A percentile compares a stretch with the other conserved stretches of the same genome.
Evolutionary conservation across 2,113 vertebrate genomes (phyloP).

Genomic region (Poecile atricapillus): DNA sequence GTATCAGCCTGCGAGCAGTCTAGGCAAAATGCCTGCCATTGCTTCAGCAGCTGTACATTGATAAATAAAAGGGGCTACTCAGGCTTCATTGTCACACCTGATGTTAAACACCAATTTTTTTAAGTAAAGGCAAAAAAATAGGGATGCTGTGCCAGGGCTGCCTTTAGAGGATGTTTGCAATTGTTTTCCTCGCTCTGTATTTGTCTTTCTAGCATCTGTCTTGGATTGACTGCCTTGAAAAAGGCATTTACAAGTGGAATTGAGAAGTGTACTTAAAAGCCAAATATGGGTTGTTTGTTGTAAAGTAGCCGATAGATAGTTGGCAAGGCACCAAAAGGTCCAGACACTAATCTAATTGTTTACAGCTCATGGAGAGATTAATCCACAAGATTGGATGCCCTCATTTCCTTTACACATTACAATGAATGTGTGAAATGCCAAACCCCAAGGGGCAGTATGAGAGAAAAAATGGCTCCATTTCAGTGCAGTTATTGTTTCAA

Average conservation of each 20-base stretch:
- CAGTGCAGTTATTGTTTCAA: conserved; percentile 37
- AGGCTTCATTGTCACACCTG: neutral
- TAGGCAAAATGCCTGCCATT: neutral
- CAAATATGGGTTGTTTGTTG: conserved; percentile 17
- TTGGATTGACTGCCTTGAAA: conserved; percentile 28
- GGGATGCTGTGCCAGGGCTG: neutral
- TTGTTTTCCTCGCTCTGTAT: neutral
- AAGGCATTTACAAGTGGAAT: conserved; percentile 5
- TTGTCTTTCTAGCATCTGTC: conserved; percentile 36
- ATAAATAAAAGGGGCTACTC: neutral
- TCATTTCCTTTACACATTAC: conserved; percentile 43
- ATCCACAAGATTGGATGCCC: conserved; percentile 56
- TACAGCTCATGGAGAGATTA: conserved; percentile 57
- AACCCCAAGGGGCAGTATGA: conserved; percentile 22
- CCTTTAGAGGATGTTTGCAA: conserved; percentile 13
- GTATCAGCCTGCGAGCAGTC: neutral
- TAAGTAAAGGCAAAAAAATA: neutral
- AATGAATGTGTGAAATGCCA: conserved; percentile 54
- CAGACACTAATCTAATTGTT: conserved; percentile 60
- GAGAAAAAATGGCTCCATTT: conserved; percentile 23
- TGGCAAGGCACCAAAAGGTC: conserved; percentile 50
- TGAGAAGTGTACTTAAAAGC: conserved; percentile 24
- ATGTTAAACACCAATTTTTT: neutral
- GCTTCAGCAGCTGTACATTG: neutral
- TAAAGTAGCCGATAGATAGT: conserved; percentile 36